Evolutionary conservation across 2,797 vertebrate genomes (phyloP).

Genomic region (Lophura swinhoii): DNA sequence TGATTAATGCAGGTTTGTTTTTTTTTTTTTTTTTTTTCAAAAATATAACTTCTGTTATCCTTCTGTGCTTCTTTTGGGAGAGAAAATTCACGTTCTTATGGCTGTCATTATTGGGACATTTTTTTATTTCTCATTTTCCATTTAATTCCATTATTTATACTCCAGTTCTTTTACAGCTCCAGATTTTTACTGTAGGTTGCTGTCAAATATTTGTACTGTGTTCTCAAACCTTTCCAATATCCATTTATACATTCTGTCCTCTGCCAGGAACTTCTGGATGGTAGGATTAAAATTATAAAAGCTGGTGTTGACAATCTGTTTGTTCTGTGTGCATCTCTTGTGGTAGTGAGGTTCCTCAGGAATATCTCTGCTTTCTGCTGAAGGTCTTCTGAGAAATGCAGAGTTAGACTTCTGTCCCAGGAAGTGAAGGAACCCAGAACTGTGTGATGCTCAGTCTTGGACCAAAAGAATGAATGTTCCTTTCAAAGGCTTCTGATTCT

Average conservation of each 20-base stretch:
- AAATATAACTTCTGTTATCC: background rate
- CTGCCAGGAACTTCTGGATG: background rate
- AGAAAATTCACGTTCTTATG: background rate
- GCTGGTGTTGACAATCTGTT: background rate
- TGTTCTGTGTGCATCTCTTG: background rate
- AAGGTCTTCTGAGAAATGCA: background rate
- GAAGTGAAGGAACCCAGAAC: background rate
- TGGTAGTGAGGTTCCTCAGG: background rate
- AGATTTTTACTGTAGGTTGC: background rate
- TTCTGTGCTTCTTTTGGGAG: background rate
- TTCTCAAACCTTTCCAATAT: background rate
- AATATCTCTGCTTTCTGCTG: background rate
- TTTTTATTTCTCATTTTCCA: background rate
- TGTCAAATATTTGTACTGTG: background rate
- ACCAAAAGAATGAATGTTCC: background rate
- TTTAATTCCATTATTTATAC: background rate
- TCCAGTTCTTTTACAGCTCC: background rate
- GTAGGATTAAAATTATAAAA: background rate
- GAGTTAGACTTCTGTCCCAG: background rate
- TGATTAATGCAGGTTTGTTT: background rate
- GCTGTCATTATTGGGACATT: background rate
- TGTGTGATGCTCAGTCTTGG: background rate
- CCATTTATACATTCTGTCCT: background rate
- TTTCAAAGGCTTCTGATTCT: background rate
- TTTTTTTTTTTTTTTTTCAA: background rate